Percentiles rank a stretch among this genome's conserved stretches.
Conservation (phyloP, 2,797 vertebrate species). For the Balearica regulorum region DNA sequence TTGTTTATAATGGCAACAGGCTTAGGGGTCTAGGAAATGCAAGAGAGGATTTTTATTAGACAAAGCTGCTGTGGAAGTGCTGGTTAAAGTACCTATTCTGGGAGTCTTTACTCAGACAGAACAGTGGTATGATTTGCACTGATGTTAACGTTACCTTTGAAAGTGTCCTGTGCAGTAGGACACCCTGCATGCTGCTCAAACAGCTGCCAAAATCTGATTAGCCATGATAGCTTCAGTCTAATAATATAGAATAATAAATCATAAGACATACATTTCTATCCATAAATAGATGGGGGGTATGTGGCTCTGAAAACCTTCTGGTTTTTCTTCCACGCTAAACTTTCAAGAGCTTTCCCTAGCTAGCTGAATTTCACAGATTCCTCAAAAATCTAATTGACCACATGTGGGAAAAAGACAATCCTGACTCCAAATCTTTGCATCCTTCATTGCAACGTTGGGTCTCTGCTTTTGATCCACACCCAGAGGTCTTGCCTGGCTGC, state of each 20-base stretch:
- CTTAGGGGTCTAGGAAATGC: background rate
- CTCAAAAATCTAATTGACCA: background rate
- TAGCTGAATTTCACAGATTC: background rate
- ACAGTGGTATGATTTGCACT: background rate
- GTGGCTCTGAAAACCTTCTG: background rate
- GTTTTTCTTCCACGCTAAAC: background rate
- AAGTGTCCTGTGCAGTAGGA: background rate
- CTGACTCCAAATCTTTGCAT: background rate
- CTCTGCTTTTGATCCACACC: background rate
- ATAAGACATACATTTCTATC: background rate
- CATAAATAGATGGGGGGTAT: background rate
- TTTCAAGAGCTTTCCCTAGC: background rate
- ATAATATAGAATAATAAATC: background rate
- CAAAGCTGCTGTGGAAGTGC: background rate
- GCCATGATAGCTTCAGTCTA: background rate
- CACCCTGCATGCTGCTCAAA: background rate
- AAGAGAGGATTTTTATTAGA: background rate
- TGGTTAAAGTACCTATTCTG: background rate
- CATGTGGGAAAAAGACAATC: background rate
- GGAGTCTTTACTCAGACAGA: background rate
- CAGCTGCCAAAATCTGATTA: background rate
- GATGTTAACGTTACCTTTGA: background rate
- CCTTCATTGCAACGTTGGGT: background rate
- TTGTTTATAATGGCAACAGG: background rate
- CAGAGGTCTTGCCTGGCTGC: background rate